Evolutionary conservation across 1,140 invertebrate genomes (phyloP).

Genomic region (Venustaconcha ellipsiformis): DNA sequence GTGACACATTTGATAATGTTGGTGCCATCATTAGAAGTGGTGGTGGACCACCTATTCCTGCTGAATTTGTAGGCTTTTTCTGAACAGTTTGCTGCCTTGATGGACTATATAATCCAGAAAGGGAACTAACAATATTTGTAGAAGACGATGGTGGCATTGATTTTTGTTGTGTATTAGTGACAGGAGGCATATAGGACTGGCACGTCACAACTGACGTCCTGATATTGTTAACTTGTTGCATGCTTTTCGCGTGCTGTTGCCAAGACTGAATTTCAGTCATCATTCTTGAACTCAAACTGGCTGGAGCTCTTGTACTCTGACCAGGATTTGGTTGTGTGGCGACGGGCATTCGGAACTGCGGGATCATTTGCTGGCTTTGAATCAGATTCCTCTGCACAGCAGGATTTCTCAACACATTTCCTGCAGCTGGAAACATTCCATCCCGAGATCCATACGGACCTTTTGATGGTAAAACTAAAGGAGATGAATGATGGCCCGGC

Average conservation of each 20-base stretch:
- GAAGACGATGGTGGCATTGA: no score
- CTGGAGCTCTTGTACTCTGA: no score
- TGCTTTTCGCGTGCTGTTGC: background rate
- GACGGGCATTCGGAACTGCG: no score
- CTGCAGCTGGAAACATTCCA: background rate
- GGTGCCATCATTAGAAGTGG: slow-evolving; percentile 15
- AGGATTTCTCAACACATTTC: background rate
- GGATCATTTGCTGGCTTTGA: no score
- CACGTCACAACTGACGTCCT: background rate
- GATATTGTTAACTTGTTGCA: slow-evolving; percentile 1
- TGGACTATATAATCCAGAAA: background rate
- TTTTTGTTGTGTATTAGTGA: background rate
- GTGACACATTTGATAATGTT: background rate
- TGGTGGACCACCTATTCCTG: background rate
- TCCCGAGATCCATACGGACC: background rate
- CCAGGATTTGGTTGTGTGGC: no score
- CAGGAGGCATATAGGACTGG: background rate
- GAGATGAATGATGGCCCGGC: background rate
- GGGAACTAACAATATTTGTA: background rate
- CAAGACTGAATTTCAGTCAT: background rate
- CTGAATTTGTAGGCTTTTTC: slow-evolving; percentile 1
- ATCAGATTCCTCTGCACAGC: background rate
- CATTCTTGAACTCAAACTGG: background rate
- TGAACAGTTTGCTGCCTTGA: background rate
- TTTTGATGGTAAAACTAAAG: background rate